phyloP scores from a whole-genome alignment of 2,888 invertebrate genomes.

The Caenorhabditis imperialis region DNA sequence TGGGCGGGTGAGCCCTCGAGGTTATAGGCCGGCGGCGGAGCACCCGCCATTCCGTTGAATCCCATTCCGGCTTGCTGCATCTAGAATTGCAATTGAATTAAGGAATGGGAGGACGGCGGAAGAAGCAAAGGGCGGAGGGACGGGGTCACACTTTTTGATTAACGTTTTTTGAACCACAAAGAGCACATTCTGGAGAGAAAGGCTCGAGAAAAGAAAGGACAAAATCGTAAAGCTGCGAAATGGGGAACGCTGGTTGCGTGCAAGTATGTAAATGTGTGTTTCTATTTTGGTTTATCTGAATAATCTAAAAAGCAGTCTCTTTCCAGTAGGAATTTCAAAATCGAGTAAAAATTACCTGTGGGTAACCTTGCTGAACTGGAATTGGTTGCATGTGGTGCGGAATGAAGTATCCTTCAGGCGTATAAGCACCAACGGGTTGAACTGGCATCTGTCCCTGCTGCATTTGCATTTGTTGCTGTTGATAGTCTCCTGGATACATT shows the following conservation, averaged over 20 bases:
- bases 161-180: too few species aligned
- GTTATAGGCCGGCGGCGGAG: slow-evolving; percentile 18
- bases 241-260: slow-evolving; percentile 2
- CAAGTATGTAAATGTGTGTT: too few species aligned
- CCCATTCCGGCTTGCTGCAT: slow-evolving; percentile 46
- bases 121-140: background rate
- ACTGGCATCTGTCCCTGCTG: slow-evolving; percentile 52
- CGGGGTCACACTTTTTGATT: too few species aligned
- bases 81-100: slow-evolving; percentile 7
- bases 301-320: too few species aligned
- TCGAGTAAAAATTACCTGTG: slow-evolving; percentile 12
- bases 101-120: background rate
- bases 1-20: slow-evolving; percentile 31
- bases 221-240: background rate
- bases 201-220: background rate
- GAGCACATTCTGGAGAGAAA: too few species aligned
- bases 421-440: slow-evolving; percentile 51
- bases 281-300: too few species aligned
- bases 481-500: slow-evolving; percentile 49
- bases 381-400: slow-evolving; percentile 46
- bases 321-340: too few species aligned
- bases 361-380: slow-evolving; percentile 38
- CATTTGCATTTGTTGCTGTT: slow-evolving; percentile 47
- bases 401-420: slow-evolving; percentile 54
- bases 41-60: slow-evolving; percentile 30